A percentile compares a stretch with the other conserved stretches of the same genome.
Conservation (phyloP, 2,797 vertebrate genomes). For the Onychomys arenicola region DNA sequence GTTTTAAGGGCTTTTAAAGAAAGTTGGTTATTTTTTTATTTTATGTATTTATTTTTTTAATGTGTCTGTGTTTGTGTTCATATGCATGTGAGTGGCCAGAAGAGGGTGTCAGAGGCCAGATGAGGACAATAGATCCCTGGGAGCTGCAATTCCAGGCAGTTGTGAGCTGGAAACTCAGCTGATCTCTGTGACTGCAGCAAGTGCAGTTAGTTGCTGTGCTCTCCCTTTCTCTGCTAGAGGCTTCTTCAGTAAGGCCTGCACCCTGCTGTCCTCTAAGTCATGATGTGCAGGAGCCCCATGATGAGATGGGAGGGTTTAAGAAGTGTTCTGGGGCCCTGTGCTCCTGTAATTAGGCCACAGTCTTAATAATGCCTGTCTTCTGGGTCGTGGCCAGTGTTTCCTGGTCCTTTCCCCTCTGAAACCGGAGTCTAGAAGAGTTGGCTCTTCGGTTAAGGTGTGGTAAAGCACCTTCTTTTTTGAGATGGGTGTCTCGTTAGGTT, state of each 20-base stretch:
- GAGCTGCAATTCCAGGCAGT: not conserved
- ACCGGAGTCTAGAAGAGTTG: not conserved
- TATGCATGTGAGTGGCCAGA: not conserved
- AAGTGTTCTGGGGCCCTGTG: not conserved
- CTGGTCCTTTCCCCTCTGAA: not conserved
- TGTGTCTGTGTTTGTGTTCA: not conserved
- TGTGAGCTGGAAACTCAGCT: not conserved
- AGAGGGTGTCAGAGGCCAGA: not conserved
- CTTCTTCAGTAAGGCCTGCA: not conserved
- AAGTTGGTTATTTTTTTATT: not conserved
- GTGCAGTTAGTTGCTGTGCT: too few relatives aligned
- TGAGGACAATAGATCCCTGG: not conserved
- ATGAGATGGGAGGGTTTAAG: not conserved
- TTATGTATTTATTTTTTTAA: not conserved
- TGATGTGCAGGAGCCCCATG: not conserved
- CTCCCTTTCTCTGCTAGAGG: not conserved
- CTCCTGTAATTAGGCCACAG: not conserved
- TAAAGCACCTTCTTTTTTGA: conserved; percentile 12
- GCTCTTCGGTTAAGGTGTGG: not conserved
- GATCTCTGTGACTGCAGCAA: not conserved
- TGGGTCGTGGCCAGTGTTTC: not conserved
- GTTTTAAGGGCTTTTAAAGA: not conserved
- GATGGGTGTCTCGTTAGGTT: not conserved
- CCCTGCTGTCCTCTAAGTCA: not conserved
- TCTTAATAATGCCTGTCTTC: not conserved